Evolutionary conservation across 2,888 invertebrate genomes (phyloP), one percentile per base, ranked within the genome.

Genomic region (Syritta pipiens): DNA sequence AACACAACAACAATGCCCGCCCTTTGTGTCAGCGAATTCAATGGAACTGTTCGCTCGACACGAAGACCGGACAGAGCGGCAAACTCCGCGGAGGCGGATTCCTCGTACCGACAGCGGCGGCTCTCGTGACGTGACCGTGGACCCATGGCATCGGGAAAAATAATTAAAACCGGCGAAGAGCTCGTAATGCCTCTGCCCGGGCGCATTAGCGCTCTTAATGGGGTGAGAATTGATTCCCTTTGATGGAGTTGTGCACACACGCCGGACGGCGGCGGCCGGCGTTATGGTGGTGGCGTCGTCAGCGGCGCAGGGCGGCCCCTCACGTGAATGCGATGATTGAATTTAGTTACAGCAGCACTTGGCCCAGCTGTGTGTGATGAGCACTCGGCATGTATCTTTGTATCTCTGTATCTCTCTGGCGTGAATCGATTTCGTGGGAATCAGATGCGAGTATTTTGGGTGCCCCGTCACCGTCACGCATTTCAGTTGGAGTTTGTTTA

Each of bases 391-490:
- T 60, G 26, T 59, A 55, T 55, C 49, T n/a, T n/a, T 32, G 24
- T 17, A 46, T 37, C 48, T 46, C 49, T 44, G 24, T 19, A 55
- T 32, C 55, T 53, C 48, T 32, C 42, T 20, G 22, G 30, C 44
- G 67, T 74, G 62, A 79, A 79, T 74, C 74, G 68, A 79, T 79
- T 79, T 79, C 74, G 67, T 79, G 74, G 79, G 74, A 74, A 74
- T 74, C 62, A 22, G 74, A 57, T 62, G 62, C 37, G 37, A 40
- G 62, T 79, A 79, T 79, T 74, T 79, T 74, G 55, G 72, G 72
- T 72, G 48, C 20, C 14, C 4, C 71, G 37, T 57, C 32, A 7
- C 48, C 20, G 62, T 69, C 55, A 44, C 30, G 63, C 65, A 46
- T 59, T n/a, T n/a, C 44, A 65, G 63, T 59, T 65, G 37, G 30